Percentiles rank a stretch among this genome's conserved stretches.
phyloP scores from a whole-genome alignment of 2,113 vertebrate species.

The Upupa epops region DNA sequence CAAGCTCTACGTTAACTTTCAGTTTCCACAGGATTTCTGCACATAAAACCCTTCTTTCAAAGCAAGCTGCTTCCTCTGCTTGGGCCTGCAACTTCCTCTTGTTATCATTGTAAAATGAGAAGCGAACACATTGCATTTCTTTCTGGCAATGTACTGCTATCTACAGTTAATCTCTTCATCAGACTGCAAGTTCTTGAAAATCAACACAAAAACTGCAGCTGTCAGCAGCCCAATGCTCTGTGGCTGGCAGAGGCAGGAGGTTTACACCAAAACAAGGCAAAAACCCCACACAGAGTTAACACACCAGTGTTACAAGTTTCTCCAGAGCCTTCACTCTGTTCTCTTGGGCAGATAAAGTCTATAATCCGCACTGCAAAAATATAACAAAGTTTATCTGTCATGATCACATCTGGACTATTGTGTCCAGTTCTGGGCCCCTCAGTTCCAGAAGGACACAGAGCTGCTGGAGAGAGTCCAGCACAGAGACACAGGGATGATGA shows the following conservation, averaged over 20 bases:
- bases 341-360: not conserved
- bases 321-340: not conserved
- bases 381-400: not conserved
- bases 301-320: not conserved
- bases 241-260: not conserved
- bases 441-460: too few relatives aligned
- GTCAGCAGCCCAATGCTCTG: not conserved
- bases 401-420: too few relatives aligned
- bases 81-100: not conserved
- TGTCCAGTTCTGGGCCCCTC: too few relatives aligned
- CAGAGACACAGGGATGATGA: too few relatives aligned
- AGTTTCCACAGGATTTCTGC: not conserved
- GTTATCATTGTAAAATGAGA: not conserved
- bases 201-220: not conserved
- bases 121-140: not conserved
- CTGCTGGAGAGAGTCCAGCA: too few relatives aligned
- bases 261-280: not conserved
- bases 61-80: not conserved
- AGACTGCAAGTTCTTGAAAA: not conserved
- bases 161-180: not conserved
- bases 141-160: not conserved
- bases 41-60: not conserved
- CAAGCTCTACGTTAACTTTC: not conserved
- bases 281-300: not conserved
- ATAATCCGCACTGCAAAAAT: not conserved